Evolutionary conservation across 1,140 invertebrate species (phyloP).

Genomic region (Andrena cerasifolii): DNA sequence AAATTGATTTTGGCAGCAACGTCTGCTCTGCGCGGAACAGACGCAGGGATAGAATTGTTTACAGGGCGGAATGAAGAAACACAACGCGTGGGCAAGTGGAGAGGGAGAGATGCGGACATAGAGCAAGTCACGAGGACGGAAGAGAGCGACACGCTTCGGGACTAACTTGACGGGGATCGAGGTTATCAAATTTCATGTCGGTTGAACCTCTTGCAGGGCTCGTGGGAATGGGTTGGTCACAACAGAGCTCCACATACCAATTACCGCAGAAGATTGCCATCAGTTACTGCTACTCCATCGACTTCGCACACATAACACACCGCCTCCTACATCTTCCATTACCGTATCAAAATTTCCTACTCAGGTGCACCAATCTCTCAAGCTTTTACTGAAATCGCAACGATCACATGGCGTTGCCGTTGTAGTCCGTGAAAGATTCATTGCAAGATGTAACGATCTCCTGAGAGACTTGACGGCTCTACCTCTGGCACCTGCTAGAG

Average conservation of each 20-base stretch:
- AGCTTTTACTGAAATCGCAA: background rate
- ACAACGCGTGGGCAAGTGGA: background rate
- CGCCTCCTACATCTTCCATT: conserved; percentile 45
- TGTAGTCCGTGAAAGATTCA: conserved; percentile 7
- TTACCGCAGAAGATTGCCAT: conserved; percentile 62
- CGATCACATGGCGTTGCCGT: background rate
- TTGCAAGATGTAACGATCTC: background rate
- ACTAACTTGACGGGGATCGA: conserved; percentile 47
- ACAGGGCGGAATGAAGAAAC: background rate
- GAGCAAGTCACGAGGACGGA: background rate
- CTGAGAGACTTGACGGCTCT: background rate
- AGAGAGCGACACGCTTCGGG: background rate
- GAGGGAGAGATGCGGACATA: background rate
- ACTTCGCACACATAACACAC: conserved; percentile 48
- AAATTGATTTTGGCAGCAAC: conserved; percentile 54
- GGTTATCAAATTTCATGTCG: conserved; percentile 70
- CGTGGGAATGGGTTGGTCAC: conserved; percentile 32
- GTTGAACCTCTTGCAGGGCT: conserved; percentile 37
- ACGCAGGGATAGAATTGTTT: background rate
- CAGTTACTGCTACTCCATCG: conserved; percentile 67
- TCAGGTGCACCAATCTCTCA: conserved; percentile 6
- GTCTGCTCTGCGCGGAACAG: background rate
- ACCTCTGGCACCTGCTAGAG: background rate
- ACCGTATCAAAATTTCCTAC: conserved; percentile 56
- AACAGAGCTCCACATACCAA: conserved; percentile 40